Evolutionary conservation across 1,140 invertebrate species (phyloP).

Genomic region (Kradibia gibbosae): DNA sequence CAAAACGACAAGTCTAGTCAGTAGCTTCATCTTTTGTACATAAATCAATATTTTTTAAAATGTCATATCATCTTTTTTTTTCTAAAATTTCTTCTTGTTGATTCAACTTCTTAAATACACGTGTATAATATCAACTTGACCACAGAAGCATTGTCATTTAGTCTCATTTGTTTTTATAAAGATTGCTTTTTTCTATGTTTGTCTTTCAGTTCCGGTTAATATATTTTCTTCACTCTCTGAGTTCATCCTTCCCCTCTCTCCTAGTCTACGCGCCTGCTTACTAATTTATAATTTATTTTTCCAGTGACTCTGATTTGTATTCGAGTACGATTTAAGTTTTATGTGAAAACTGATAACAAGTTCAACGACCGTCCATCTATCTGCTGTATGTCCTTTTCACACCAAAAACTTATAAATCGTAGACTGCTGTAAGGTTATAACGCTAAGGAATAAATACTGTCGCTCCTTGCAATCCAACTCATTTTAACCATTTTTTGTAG

Average conservation of each 20-base stretch:
- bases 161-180: neutral
- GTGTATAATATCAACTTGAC: neutral
- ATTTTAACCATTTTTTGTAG: too few relatives aligned
- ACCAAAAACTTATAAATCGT: neutral
- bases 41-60: conserved; percentile 30
- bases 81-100: neutral
- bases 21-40: neutral
- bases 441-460: too few relatives aligned
- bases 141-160: conserved; percentile 38
- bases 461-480: too few relatives aligned
- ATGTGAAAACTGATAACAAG: conserved; percentile 4
- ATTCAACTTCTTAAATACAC: neutral
- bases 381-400: neutral
- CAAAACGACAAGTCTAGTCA: conserved; percentile 43
- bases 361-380: neutral
- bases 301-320: neutral
- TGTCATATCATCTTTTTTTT: neutral
- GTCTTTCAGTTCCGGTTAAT: neutral
- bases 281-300: too few relatives aligned
- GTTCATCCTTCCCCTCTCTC: neutral
- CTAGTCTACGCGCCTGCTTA: neutral
- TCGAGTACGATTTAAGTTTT: neutral
- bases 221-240: conserved; percentile 1
- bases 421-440: too few relatives aligned
- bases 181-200: conserved; percentile 8